A percentile compares a stretch with the other conserved stretches of the same genome.
Evolutionary conservation across 2,888 invertebrate genomes (phyloP).

Genomic region (Meteorus cinctellus): DNA sequence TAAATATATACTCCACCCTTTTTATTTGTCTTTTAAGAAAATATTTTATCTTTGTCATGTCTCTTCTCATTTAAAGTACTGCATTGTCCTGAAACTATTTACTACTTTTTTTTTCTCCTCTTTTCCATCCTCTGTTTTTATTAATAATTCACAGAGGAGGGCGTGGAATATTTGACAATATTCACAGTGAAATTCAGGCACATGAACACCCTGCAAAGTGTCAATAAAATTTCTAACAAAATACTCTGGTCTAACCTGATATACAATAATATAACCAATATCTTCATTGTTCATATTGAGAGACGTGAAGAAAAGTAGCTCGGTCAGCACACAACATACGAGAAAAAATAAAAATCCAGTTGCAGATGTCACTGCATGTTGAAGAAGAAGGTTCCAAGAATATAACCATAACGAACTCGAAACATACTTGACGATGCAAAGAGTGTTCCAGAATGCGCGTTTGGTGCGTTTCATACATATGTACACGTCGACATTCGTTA

Average conservation of each 20-base stretch:
- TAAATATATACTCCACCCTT: constrained; percentile 36
- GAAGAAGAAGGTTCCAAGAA: constrained; percentile 4
- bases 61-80: constrained; percentile 9
- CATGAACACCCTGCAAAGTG: background rate
- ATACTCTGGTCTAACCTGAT: constrained; percentile 1
- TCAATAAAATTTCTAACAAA: background rate
- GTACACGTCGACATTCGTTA: background rate
- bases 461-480: background rate
- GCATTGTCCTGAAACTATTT: constrained; percentile 5
- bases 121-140: background rate
- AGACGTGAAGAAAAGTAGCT: background rate
- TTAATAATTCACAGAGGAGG: background rate
- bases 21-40: constrained; percentile 17
- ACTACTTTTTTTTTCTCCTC: constrained; percentile 16
- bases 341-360: background rate
- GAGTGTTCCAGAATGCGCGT: background rate
- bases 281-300: background rate
- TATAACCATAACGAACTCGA: constrained; percentile 8
- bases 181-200: background rate
- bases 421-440: background rate
- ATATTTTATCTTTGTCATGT: constrained; percentile 7
- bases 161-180: constrained; percentile 23
- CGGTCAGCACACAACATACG: background rate
- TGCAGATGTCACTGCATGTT: constrained; percentile 8
- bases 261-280: constrained; percentile 7